Base-by-base conservation (phyloP, 2,797 vertebrate species). In the Takifugu ocellatus region DNA sequence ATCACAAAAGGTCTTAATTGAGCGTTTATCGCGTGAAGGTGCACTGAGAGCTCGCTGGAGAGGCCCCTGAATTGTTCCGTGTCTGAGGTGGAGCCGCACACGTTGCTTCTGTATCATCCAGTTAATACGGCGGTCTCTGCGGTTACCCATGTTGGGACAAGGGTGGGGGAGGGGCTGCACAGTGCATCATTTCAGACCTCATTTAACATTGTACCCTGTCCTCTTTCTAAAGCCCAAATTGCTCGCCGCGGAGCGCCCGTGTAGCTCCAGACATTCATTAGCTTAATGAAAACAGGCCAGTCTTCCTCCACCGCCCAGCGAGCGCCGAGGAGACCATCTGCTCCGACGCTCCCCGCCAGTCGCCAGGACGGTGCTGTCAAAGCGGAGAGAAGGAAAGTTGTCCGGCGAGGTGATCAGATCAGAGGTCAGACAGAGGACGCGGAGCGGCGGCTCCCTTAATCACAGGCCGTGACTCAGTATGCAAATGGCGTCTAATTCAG, bases 231-330 rank as follows among this genome's bases (percentile, higher is more conserved):
- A 84, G 78, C 79, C 82, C 77, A 92, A 90, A 92, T 89, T 84
- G 87, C 86, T 80, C 81, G 67, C 82, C 73, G 48, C 70, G 75
- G 87, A 90, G 81, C 65, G 47, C 66, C 77, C 74, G 72, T 87
- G 80, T 80, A 73, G 69, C 88, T 89, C 87, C 86, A 88, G 88
- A 91, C 90, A 88, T 91, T 92, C 91, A 92, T 92, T 92, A 91
- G 84, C 88, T 84, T 92, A 91, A 92, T 92, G 88, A 91, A 92
- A 92, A 90, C 87, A 87, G 88, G 88, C 84, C 88, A 86, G 88
- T 90, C 84, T 81, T 81, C 82, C 79, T 82, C 84, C 74, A 75
- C 82, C 80, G 72, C 90, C 84, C 82, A 81, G 88, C 27, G 77
- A 84, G 87, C 51, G n/a, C 52, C 36, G 74, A 84, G 57, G 66